Evolutionary conservation across 2,797 vertebrate species (phyloP).

Genomic region (Balearica regulorum): DNA sequence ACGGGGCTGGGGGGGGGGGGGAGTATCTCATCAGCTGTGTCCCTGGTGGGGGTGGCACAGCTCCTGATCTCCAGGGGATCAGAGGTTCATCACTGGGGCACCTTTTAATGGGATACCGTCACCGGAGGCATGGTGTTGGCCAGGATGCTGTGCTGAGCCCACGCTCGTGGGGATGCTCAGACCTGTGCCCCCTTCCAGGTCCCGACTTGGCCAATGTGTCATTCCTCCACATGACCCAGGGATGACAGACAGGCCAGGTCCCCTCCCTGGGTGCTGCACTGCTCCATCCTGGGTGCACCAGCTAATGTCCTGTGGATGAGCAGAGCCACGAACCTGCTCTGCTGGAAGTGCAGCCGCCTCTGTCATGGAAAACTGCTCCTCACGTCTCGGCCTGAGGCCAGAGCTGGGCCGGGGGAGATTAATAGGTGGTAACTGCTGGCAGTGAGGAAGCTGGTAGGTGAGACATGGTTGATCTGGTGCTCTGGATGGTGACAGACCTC

Average conservation of each 20-base stretch:
- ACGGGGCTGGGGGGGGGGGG: neutral
- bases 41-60: neutral
- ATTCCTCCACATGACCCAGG: neutral
- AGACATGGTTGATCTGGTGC: neutral
- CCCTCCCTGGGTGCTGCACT: neutral
- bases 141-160: neutral
- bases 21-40: neutral
- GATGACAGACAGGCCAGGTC: neutral
- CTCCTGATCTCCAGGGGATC: neutral
- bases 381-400: neutral
- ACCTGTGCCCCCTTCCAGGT: neutral
- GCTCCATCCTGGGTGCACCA: neutral
- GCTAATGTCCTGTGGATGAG: accelerated
- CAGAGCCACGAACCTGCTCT: neutral
- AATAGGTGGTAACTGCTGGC: neutral
- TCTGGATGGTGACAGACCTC: neutral
- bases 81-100: neutral
- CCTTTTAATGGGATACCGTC: neutral
- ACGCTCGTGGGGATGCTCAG: accelerated
- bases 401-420: neutral
- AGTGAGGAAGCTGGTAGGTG: neutral
- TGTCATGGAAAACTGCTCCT: neutral
- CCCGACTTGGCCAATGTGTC: neutral
- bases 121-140: too few species aligned
- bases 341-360: neutral